Evolutionary conservation across 2,797 vertebrate genomes (phyloP), one percentile per base, ranked within the genome.

Genomic region (Halcyon badia): DNA sequence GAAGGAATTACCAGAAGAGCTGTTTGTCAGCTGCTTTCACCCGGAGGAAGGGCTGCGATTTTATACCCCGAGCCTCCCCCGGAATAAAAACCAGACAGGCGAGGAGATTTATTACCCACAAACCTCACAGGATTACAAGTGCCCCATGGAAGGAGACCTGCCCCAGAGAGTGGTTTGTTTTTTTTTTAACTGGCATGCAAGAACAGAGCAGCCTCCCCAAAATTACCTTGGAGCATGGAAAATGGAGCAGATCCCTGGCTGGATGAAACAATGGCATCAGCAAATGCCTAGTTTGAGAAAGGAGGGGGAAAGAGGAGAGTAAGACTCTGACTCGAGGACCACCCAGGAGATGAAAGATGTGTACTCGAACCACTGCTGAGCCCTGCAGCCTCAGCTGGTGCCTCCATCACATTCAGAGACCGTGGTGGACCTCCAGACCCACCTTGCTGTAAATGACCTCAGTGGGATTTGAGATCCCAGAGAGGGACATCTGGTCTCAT

Each of bases 141-240:
- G 56, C 60, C 89, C 85, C 58, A 5, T 46, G 89, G 85, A 91
- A 89, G 75, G 79, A 83, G 87, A 86, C 73, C 87, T 90, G 92
- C 82, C 89, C 44, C 87, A 39, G 82, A 91, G 62, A 56, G 37
- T 0, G 51, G 17, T 54, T 31, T 24, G 20, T 30, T 41, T 26
- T 14, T 24, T 35, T 35, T 61, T 31, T 46, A 44, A 60, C 66
- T 69, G 77, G 89, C 93, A 39, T 16, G 80, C 28, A n/a, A 60
- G 92, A 87, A 18, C 41, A 51, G 54, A 69, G 39, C 70, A 71
- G 87, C 93, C 90, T 75, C 2, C 1, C 89, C 87, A 91, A 81
- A 95, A 95, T 72, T 57, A 83, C 77, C 96, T 95, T 22, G 78
- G 83, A 94, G 95, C 87, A 68, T 95, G 96, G 96, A 80, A 94